Percentiles rank a stretch among this genome's conserved stretches.
phyloP scores from a whole-genome alignment of 1,140 invertebrate genomes.

The Andrena cerasifolii region DNA sequence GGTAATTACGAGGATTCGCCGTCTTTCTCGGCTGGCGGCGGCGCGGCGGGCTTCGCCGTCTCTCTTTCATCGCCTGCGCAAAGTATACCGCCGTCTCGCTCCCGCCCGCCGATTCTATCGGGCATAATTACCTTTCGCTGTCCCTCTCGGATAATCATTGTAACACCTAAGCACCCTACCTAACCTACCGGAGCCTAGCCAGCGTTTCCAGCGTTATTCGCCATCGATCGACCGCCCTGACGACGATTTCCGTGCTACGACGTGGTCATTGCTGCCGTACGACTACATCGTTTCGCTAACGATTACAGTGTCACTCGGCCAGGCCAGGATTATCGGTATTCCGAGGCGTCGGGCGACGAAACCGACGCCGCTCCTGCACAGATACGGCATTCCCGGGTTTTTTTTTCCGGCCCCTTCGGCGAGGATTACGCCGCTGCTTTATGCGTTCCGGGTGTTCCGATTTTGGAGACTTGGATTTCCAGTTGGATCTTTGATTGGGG shows the following conservation, averaged over 20 bases:
- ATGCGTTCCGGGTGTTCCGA: no score
- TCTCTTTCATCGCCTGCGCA: constrained; percentile 72
- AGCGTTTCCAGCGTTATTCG: constrained; percentile 79
- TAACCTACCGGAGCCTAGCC: constrained; percentile 78
- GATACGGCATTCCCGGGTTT: background rate
- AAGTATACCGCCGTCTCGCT: constrained; percentile 78
- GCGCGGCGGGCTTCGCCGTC: constrained; percentile 57
- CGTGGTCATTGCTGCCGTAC: constrained; percentile 65
- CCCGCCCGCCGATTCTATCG: constrained; percentile 78
- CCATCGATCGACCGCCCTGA: constrained; percentile 68
- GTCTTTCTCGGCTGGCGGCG: constrained; percentile 65
- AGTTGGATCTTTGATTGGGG: no score
- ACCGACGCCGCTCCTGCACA: background rate
- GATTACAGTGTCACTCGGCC: constrained; percentile 63
- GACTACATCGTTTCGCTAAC: constrained; percentile 68
- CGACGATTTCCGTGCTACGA: constrained; percentile 71
- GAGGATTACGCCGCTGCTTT: no score
- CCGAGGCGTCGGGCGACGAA: constrained; percentile 19
- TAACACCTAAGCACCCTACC: constrained; percentile 82
- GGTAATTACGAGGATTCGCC: constrained; percentile 80
- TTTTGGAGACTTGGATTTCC: no score
- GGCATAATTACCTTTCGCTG: constrained; percentile 81
- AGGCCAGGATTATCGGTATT: constrained; percentile 57
- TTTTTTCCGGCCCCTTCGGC: background rate
- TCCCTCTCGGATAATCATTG: constrained; percentile 83